phyloP scores from a whole-genome alignment of 1,140 invertebrate genomes.

The Drosophila repletoides region DNA sequence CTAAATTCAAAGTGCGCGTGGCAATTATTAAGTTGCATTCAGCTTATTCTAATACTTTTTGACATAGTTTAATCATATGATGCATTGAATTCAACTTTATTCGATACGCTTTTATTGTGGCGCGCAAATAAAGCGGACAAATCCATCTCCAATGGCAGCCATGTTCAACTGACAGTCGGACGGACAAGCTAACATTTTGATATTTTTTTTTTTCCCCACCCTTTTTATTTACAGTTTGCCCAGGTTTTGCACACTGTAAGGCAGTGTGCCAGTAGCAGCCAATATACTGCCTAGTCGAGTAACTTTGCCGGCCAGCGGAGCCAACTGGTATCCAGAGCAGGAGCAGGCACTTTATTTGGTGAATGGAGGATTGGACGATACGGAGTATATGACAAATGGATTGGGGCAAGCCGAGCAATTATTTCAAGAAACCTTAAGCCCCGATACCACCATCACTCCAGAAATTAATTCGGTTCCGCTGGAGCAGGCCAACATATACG shows the following conservation, averaged over 20 bases:
- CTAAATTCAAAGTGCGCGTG: slow-evolving; percentile 1
- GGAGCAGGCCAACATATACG: too few relatives aligned
- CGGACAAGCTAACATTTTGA: too few relatives aligned
- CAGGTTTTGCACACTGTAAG: slow-evolving; percentile 19
- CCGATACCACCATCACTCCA: too few relatives aligned
- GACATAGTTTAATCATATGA: too few relatives aligned
- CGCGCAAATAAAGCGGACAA: slow-evolving; percentile 14
- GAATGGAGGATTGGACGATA: slow-evolving; percentile 13
- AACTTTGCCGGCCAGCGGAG: slow-evolving; percentile 28
- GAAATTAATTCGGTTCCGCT: too few relatives aligned
- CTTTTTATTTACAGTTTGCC: neutral
- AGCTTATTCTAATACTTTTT: too few relatives aligned
- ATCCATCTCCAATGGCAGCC: neutral
- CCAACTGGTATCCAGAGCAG: slow-evolving; percentile 24
- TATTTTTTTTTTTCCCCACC: too few relatives aligned
- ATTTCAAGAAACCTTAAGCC: too few relatives aligned
- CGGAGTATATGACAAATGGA: slow-evolving; percentile 21
- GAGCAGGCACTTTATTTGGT: neutral
- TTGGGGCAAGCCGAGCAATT: neutral
- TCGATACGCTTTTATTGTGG: too few relatives aligned
- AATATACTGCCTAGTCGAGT: slow-evolving; percentile 32
- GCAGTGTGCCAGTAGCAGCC: slow-evolving; percentile 23
- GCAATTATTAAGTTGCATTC: neutral
- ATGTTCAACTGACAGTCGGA: neutral
- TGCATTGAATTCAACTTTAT: too few relatives aligned